Conservation (phyloP, 2,113 vertebrate species). For the Hystrix brachyura region DNA sequence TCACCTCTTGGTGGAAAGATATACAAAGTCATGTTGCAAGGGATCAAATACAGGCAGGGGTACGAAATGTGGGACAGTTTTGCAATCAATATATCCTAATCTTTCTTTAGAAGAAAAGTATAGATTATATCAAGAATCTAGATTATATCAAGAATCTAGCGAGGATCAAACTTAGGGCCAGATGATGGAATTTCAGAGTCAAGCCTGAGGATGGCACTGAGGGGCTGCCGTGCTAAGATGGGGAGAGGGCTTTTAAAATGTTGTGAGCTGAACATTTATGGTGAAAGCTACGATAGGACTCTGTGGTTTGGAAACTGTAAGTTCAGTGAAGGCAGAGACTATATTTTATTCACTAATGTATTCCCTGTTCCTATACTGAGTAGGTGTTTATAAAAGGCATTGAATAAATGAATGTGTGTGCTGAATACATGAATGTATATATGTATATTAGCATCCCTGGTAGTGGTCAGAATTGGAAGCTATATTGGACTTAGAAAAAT, state of each 20-base stretch:
- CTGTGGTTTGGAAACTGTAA: background rate
- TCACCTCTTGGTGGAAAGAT: background rate
- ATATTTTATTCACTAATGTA: background rate
- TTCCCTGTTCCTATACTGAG: background rate
- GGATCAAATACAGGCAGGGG: background rate
- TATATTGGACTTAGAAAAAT: background rate
- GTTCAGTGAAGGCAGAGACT: background rate
- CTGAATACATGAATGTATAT: background rate
- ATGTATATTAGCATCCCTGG: background rate
- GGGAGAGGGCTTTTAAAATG: background rate
- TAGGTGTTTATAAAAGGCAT: background rate
- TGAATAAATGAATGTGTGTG: background rate
- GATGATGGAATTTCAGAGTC: background rate
- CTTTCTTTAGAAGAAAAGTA: background rate
- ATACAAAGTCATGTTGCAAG: background rate
- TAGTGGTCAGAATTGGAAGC: background rate
- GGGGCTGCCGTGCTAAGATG: background rate
- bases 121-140: background rate
- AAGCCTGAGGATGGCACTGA: too few species aligned
- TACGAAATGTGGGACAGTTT: background rate
- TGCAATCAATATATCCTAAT: background rate
- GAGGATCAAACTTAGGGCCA: background rate
- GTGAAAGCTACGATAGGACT: background rate
- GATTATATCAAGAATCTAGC: background rate
- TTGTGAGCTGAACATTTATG: background rate